A percentile compares a stretch with the other conserved stretches of the same genome.
Conservation (phyloP, 2,888 invertebrate species). For the Brachyptera risi region DNA sequence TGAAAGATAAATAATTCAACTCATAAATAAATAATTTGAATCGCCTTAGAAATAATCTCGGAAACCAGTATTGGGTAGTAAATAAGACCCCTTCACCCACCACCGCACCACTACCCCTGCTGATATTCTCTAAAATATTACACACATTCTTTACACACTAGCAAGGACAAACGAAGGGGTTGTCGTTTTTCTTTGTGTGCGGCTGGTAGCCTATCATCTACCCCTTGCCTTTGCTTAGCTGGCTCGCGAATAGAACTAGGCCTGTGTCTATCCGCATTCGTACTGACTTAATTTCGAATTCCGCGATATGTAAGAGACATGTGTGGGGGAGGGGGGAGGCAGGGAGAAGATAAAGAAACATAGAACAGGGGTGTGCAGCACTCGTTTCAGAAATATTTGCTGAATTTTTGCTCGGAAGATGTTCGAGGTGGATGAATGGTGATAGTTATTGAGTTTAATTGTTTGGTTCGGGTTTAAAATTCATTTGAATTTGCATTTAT, state of each 20-base stretch:
- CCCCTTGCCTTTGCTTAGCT: background rate
- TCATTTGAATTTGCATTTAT: no score
- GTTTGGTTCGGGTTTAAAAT: no score
- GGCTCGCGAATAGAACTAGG: background rate
- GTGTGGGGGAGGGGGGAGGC: conserved; percentile 3
- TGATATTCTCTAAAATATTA: background rate
- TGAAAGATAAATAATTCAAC: no score
- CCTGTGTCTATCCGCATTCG: conserved; percentile 23
- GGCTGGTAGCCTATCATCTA: background rate
- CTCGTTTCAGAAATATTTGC: no score
- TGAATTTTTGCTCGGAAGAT: no score
- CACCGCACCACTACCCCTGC: no score
- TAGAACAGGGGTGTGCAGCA: no score
- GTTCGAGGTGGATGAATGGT: no score
- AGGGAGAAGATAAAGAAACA: background rate
- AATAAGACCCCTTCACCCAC: no score
- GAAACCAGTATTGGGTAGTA: background rate
- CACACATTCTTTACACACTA: background rate
- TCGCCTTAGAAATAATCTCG: background rate
- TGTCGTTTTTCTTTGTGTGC: conserved; percentile 12
- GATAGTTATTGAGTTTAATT: no score
- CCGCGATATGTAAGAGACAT: conserved; percentile 19
- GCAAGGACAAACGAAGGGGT: conserved; percentile 16
- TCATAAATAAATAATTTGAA: background rate
- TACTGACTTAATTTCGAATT: conserved; percentile 32